Percentiles rank a stretch among this genome's conserved stretches.
phyloP scores from a whole-genome alignment of 2,797 vertebrate species.

The Simalia tracyae region DNA sequence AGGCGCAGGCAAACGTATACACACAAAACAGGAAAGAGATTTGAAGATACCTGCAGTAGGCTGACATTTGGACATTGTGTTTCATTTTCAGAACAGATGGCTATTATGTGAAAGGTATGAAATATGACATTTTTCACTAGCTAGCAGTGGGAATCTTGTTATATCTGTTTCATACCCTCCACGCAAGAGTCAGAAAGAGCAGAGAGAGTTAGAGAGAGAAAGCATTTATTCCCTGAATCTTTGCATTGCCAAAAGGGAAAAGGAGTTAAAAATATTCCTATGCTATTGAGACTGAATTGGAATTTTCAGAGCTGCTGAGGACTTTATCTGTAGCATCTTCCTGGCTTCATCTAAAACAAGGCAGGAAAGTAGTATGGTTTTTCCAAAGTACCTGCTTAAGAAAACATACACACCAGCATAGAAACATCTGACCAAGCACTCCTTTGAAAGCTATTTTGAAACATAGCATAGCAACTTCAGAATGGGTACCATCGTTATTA shows the following conservation, averaged over 20 bases:
- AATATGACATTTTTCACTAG: constrained; percentile 63
- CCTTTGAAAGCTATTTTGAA: not conserved
- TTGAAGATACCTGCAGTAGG: constrained; percentile 49
- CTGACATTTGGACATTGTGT: constrained; percentile 66
- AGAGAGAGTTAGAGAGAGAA: constrained; percentile 33
- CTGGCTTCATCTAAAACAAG: not conserved
- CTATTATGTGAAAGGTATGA: constrained; percentile 62
- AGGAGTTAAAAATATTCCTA: not conserved
- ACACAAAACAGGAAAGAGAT: constrained; percentile 39
- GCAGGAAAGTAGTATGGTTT: not conserved
- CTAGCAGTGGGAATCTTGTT: constrained; percentile 54
- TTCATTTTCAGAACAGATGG: constrained; percentile 63
- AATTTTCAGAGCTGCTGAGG: constrained; percentile 6
- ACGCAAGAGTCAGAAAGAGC: constrained; percentile 23
- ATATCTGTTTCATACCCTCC: constrained; percentile 52
- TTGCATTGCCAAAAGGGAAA: constrained; percentile 37
- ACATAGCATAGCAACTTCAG: not conserved
- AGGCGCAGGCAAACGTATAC: not conserved
- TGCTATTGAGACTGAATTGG: not conserved
- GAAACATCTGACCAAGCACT: not conserved
- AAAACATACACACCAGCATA: not conserved
- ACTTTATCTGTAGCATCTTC: not conserved
- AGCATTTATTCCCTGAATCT: constrained; percentile 43
- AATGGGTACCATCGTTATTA: not conserved
- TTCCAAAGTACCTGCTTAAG: not conserved